Conservation (phyloP, 2,797 vertebrate genomes). For the Etheostoma nigrum region DNA sequence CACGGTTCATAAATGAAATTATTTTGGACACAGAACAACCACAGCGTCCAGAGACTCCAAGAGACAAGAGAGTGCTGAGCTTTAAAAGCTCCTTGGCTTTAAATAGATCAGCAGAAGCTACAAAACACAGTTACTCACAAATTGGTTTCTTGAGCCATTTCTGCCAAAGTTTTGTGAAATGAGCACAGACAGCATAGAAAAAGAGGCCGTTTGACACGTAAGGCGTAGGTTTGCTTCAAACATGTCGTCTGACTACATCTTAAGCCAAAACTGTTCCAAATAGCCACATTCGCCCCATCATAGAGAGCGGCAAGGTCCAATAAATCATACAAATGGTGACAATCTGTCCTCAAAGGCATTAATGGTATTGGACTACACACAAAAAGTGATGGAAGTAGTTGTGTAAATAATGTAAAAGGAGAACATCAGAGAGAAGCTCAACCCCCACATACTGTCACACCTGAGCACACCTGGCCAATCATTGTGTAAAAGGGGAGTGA, state of each 20-base stretch:
- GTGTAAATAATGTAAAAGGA: not conserved
- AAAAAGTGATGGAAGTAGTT: not conserved
- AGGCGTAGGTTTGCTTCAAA: not conserved
- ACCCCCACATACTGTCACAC: not conserved
- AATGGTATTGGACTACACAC: not conserved
- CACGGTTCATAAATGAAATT: not conserved
- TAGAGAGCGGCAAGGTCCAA: not conserved
- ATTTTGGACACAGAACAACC: slow-evolving; percentile 10
- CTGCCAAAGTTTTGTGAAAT: slow-evolving; percentile 7
- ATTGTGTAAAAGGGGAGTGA: not conserved
- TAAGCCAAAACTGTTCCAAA: not conserved
- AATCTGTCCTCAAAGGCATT: not conserved
- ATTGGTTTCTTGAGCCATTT: not conserved
- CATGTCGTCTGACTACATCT: not conserved
- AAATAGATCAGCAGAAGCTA: slow-evolving; percentile 4
- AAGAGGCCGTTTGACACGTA: not conserved
- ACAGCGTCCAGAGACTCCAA: not conserved
- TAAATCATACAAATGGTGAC: slow-evolving; percentile 4
- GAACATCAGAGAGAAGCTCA: not conserved
- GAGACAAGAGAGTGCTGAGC: not conserved
- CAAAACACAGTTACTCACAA: not conserved
- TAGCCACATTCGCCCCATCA: not conserved
- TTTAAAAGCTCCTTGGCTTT: slow-evolving; percentile 4
- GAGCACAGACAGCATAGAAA: slow-evolving; percentile 5
- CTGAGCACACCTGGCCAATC: not conserved